Evolutionary conservation across 2,888 invertebrate species (phyloP).

Genomic region (Frankliniella fusca): DNA sequence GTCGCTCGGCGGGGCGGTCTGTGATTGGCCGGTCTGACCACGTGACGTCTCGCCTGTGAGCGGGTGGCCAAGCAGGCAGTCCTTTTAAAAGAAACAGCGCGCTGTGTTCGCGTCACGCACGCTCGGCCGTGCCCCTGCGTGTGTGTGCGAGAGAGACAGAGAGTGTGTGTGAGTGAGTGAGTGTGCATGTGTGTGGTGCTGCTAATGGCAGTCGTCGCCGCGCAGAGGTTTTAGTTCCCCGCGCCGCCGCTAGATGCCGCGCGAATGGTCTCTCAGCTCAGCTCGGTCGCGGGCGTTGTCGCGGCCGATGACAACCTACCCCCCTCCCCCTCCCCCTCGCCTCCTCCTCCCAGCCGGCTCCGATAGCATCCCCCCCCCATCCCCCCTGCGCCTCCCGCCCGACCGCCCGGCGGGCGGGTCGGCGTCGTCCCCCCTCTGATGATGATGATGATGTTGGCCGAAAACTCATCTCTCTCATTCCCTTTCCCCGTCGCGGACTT

Average conservation of each 20-base stretch:
- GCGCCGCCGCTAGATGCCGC: constrained; percentile 10
- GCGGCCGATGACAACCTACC: constrained; percentile 39
- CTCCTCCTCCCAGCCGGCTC: constrained; percentile 58
- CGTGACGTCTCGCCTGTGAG: too few relatives aligned
- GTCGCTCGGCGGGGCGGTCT: too few relatives aligned
- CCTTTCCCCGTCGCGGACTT: not conserved
- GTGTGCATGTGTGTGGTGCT: not conserved
- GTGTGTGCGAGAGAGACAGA: not conserved
- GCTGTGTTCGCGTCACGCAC: too few relatives aligned
- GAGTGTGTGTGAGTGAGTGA: not conserved
- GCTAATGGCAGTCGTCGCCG: not conserved
- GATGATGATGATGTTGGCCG: not conserved
- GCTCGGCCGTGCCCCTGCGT: not conserved
- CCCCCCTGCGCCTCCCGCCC: not conserved
- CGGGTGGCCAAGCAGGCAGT: too few relatives aligned
- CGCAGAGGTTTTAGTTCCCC: constrained; percentile 11
- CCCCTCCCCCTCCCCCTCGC: constrained; percentile 64
- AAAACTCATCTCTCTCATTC: constrained; percentile 8
- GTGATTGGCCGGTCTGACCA: too few relatives aligned
- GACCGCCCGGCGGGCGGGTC: not conserved
- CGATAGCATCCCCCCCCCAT: not conserved
- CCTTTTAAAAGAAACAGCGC: too few relatives aligned
- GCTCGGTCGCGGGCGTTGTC: not conserved
- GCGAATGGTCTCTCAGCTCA: not conserved
- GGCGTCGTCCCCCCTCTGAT: not conserved